Base-by-base conservation (phyloP, 2,888 invertebrate species). In the Ochropleura plecta region DNA sequence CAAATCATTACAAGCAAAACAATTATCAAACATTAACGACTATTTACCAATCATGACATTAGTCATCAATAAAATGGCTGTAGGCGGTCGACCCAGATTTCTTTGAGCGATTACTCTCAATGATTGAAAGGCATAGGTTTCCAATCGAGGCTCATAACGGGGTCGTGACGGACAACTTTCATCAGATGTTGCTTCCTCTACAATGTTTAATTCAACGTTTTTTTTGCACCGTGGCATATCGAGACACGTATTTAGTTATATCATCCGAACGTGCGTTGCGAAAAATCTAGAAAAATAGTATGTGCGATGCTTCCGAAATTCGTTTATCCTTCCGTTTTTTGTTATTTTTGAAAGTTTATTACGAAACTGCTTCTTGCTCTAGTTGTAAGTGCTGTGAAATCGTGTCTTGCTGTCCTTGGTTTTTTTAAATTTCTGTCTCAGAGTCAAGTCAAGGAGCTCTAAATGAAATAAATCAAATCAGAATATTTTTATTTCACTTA, bases 81-180 rank as follows among this genome's bases (percentile, higher is more conserved):
- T 84, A 83, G 73, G 73, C 80, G 75, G 68, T 51, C 51, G 84
- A 69, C 87, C 87, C 64, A 82, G 80, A 66, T 86, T 85, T 83
- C 73, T 79, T 78, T 65, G 63, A 79, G 70, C 60, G 67, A 77
- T 82, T 82, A 71, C 72, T 86, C 81, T 81, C 76, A 64, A 77
- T 57, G 78, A 87, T 78, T 80, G 73, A 76, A 81, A 82, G 76
- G 81, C 70, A 79, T 79, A 57, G 57, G 72, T 80, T 78, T 76
- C 78, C 70, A 78, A 68, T 84, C 73, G 79, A 42, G 55, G 10
- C 51, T 42, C 44, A 53, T 70, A 87, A 73, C 76, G 69, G 75
- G 81, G 81, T 83, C 87, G 78, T 66, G 73, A 72, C 73, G 66
- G 73, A 79, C 86, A 68, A 86, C 87, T 86, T 86, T 86, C 86